Evolutionary conservation across 53 echinoderm and acorn worm genomes (phyloP).

Genomic region (Echinarachnius parma): DNA sequence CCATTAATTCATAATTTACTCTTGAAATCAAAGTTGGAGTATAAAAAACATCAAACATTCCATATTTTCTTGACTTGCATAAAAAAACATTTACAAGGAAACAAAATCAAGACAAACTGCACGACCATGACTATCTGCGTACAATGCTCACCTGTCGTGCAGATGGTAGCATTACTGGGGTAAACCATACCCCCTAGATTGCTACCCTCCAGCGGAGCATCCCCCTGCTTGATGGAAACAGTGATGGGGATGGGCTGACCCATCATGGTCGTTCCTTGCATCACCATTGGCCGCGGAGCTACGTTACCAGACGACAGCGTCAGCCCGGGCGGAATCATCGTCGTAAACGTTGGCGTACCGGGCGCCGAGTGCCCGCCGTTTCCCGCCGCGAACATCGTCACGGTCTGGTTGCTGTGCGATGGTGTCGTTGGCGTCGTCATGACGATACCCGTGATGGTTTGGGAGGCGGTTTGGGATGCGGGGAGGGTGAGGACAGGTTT

Average conservation of each 20-base stretch:
- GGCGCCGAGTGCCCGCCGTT: no score
- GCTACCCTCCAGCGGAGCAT: background rate
- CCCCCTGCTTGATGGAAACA: constrained; percentile 40
- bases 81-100: no score
- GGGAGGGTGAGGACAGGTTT: constrained; percentile 28
- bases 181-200: constrained; percentile 4
- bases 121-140: background rate
- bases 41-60: no score
- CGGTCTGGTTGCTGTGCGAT: background rate
- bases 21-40: no score
- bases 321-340: constrained; percentile 1
- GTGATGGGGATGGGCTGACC: constrained; percentile 32
- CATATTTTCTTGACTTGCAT: constrained; percentile 9
- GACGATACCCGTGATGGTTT: constrained; percentile 35
- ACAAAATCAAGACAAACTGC: no score
- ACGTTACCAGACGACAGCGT: background rate
- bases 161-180: constrained; percentile 1
- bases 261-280: constrained; percentile 27
- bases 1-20: no score
- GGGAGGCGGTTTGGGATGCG: no score
- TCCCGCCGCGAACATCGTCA: constrained; percentile 16
- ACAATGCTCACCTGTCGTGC: constrained; percentile 30
- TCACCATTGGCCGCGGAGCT: constrained; percentile 11
- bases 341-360: background rate
- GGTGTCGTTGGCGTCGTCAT: constrained; percentile 21